A percentile compares a stretch with the other conserved stretches of the same genome.
Conservation (phyloP, 2,888 invertebrate genomes). For the Andrena camellia region DNA sequence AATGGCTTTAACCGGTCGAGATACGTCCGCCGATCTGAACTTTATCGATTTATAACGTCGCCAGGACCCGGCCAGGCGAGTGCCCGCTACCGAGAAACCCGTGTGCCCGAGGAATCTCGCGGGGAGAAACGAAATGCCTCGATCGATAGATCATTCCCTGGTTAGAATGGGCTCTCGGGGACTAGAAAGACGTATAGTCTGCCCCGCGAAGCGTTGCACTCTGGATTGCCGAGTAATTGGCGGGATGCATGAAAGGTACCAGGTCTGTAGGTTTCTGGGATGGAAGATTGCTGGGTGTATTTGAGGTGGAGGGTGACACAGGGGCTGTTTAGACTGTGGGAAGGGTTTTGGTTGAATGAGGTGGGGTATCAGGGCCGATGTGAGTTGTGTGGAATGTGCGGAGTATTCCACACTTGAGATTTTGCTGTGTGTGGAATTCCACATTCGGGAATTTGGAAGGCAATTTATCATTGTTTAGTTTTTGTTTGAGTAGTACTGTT, state of each 20-base stretch:
- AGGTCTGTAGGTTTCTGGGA: not conserved
- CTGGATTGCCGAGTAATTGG: slow-evolving; percentile 17
- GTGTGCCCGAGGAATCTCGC: slow-evolving; percentile 58
- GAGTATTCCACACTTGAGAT: no score
- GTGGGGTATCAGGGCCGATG: no score
- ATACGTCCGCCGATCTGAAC: slow-evolving; percentile 65
- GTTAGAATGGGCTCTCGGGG: slow-evolving; percentile 16
- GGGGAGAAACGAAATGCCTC: slow-evolving; percentile 59
- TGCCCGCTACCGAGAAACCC: slow-evolving; percentile 51
- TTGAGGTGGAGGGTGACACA: no score
- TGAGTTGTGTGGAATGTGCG: no score
- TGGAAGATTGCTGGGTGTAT: not conserved
- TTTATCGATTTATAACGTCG: slow-evolving; percentile 70
- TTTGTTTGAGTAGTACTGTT: no score
- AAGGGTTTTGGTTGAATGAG: no score
- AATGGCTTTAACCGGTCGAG: slow-evolving; percentile 67
- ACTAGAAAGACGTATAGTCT: slow-evolving; percentile 12
- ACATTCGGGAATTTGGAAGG: no score
- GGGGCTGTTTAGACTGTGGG: no score
- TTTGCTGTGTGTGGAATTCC: no score
- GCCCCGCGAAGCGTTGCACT: not conserved
- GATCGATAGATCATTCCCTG: slow-evolving; percentile 61
- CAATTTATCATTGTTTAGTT: no score
- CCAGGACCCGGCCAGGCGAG: slow-evolving; percentile 30
- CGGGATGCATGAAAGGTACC: not conserved